Percentiles rank a stretch among this genome's conserved stretches.
Evolutionary conservation across 2,888 invertebrate species (phyloP).

Genomic region (Hemicrepidius hirtus): DNA sequence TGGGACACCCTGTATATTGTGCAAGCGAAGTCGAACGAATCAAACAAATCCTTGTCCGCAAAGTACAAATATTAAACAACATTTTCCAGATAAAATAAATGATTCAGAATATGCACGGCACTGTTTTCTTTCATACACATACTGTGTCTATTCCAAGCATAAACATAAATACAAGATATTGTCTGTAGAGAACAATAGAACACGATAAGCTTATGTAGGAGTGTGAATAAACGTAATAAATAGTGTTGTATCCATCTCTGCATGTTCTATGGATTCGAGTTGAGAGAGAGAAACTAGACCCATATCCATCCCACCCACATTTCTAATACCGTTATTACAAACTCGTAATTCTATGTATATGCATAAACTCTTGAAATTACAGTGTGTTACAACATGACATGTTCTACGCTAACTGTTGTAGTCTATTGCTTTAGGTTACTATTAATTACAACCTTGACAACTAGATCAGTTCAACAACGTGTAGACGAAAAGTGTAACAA

Average conservation of each 20-base stretch:
- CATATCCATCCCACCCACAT: conserved; percentile 28
- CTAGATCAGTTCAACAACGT: conserved; percentile 7
- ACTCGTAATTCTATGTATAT: conserved; percentile 25
- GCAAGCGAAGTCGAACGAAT: too few relatives aligned
- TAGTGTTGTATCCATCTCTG: background rate
- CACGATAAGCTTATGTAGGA: conserved; percentile 27
- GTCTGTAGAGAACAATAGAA: conserved; percentile 18
- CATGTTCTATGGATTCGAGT: background rate
- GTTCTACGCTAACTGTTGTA: conserved; percentile 27
- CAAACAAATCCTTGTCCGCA: too few relatives aligned
- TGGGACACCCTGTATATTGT: too few relatives aligned
- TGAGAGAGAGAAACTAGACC: conserved; percentile 9
- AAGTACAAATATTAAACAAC: too few relatives aligned
- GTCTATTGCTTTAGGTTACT: conserved; percentile 22
- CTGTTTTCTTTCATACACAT: background rate
- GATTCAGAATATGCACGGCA: background rate
- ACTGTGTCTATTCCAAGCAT: conserved; percentile 12
- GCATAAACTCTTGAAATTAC: conserved; percentile 17
- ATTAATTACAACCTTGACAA: conserved; percentile 31
- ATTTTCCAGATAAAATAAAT: conserved; percentile 3
- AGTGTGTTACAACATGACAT: conserved; percentile 23
- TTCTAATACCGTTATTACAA: conserved; percentile 21
- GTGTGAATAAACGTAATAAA: conserved; percentile 19
- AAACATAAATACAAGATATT: conserved; percentile 8
- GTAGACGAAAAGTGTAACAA: conserved; percentile 18